Evolutionary conservation across 2,797 vertebrate genomes (phyloP).

Genomic region (Okamejei kenojei): DNA sequence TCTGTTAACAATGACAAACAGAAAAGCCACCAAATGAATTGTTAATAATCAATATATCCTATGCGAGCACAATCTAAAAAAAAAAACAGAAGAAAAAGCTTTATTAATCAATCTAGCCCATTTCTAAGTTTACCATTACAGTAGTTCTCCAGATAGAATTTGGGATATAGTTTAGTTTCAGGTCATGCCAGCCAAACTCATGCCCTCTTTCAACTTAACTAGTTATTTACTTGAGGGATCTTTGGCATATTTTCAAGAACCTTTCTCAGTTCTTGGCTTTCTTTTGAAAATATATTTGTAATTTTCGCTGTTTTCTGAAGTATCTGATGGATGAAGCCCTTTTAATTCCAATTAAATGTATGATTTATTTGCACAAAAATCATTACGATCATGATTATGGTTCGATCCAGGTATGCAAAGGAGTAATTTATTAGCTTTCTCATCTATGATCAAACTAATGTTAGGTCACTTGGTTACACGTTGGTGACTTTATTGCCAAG

Average conservation of each 20-base stretch:
- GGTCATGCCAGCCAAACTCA: neutral
- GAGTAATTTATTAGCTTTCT: slow-evolving; percentile 2
- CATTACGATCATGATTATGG: neutral
- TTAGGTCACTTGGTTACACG: neutral
- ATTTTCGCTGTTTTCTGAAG: neutral
- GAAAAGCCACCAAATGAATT: neutral
- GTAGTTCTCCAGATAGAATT: neutral
- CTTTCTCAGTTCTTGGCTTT: neutral
- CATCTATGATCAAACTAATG: neutral
- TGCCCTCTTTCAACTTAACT: neutral
- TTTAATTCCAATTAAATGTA: slow-evolving; percentile 17
- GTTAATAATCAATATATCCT: neutral
- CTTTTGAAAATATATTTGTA: neutral
- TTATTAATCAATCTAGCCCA: neutral
- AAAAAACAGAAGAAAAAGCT: neutral
- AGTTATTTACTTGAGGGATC: neutral
- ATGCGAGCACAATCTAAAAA: neutral
- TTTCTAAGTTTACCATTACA: neutral
- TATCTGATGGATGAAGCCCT: neutral
- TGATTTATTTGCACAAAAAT: neutral
- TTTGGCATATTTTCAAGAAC: neutral
- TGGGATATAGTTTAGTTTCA: too few species aligned
- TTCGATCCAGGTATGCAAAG: slow-evolving; percentile 20
- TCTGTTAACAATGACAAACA: neutral
- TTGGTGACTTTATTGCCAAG: neutral